Base-by-base conservation (phyloP, 1,140 invertebrate genomes). In the Diabrotica virgifera region DNA sequence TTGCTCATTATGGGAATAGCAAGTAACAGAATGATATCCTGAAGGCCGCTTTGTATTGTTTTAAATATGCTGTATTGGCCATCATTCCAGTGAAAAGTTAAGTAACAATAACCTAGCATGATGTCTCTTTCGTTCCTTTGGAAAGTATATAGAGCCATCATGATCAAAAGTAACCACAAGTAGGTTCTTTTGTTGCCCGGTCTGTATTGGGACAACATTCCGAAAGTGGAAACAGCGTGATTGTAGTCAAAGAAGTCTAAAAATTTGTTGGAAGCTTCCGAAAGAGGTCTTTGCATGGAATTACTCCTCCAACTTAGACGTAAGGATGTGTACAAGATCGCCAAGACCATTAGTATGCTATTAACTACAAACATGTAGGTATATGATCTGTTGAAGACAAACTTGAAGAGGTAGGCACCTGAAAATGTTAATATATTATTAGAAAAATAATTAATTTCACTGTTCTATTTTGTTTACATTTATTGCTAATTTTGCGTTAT, bases 71-170 rank as follows among this genome's bases (percentile, higher is more conserved):
- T 91, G 71, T 83, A 90, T 5, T 81, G 78, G 1, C 75, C 73
- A 0, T 86, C 80, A 52, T 82, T 79, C 90, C 90, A 92, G 37
- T 85, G 75, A 70, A 91, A 90, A 35, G 86, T 83, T 24, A 83
- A 76, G 50, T 84, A 80, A 0, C 87, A 87, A 60, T 90, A 92
- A 11, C 90, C 70, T 70, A 85, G 91, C 54, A 85, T 82, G 73
- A 88, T 87, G 6, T 80, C 82, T 60, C 84, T 87, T 72, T 92
- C 90, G 72, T 92, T 90, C 74, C 90, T 83, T 78, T 92, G 90
- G 67, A 92, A 91, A 52, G 89, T 89, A 71, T 92, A 92, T 9
- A 91, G 79, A 1, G 83, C 84, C 89, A 91, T 91, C 5, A 86
- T 83, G 7, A 88, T 66, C 4, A 92, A 80, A 1, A 91, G 70